Percentiles rank a stretch among this genome's conserved stretches.
These are phyloP conservation scores for Timandra comae DNA, from an alignment of 2,888 invertebrate species.

Conservation along the genomic window DNA sequence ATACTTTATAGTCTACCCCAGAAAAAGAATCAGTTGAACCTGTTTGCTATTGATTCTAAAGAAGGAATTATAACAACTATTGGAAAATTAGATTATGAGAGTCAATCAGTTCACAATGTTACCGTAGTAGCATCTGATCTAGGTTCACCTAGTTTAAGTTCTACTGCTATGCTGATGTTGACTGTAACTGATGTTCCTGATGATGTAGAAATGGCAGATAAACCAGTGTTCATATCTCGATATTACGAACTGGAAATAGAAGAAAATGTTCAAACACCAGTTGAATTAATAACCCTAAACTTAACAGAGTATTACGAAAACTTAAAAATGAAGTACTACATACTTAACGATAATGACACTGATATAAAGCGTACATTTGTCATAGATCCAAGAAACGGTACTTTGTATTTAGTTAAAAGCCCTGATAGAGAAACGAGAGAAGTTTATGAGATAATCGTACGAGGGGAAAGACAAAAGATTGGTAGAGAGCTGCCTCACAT, in stretches of 20 bases:
- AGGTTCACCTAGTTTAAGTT: slow-evolving; percentile 88
- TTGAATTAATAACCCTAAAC: slow-evolving; percentile 85
- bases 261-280: slow-evolving; percentile 87
- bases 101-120: slow-evolving; percentile 81
- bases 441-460: slow-evolving; percentile 76
- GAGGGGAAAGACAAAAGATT: slow-evolving; percentile 74
- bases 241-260: slow-evolving; percentile 90
- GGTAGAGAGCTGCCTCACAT: slow-evolving; percentile 84
- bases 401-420: slow-evolving; percentile 82
- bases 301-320: slow-evolving; percentile 81
- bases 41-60: slow-evolving; percentile 89
- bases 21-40: slow-evolving; percentile 76
- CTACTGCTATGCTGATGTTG: slow-evolving; percentile 84
- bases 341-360: slow-evolving; percentile 77
- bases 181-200: slow-evolving; percentile 82
- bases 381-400: slow-evolving; percentile 86
- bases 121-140: slow-evolving; percentile 90
- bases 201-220: slow-evolving; percentile 63
- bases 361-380: slow-evolving; percentile 80
- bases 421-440: slow-evolving; percentile 85
- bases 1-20: slow-evolving; percentile 86
- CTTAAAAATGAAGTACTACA: slow-evolving; percentile 80
- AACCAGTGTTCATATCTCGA: slow-evolving; percentile 78
- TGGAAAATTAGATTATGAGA: slow-evolving; percentile 83
- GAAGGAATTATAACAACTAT: slow-evolving; percentile 88